A percentile compares a stretch with the other conserved stretches of the same genome.
Evolutionary conservation across 1,140 invertebrate species (phyloP).

Genomic region (Portunus trituberculatus): DNA sequence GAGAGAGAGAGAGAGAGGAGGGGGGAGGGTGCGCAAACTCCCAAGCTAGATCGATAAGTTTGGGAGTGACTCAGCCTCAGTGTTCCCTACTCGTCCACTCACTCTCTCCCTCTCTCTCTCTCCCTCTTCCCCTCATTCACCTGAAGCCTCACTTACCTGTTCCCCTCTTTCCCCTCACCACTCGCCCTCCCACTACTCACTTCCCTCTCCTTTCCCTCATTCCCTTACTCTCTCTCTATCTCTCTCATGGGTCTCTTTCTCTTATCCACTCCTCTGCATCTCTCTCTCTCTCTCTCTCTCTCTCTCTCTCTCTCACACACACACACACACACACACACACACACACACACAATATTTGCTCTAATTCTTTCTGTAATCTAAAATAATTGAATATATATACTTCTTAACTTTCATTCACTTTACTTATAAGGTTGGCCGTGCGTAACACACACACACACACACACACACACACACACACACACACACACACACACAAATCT

Average conservation of each 20-base stretch:
- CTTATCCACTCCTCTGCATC: neutral
- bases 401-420: neutral
- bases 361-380: neutral
- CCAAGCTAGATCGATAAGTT: neutral
- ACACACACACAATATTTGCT: no score
- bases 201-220: neutral
- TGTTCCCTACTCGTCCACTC: neutral
- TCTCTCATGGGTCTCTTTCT: neutral
- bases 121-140: neutral
- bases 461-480: neutral
- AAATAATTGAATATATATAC: no score
- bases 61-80: neutral
- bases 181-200: neutral
- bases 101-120: neutral
- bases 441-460: neutral
- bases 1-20: slow-evolving; percentile 18
- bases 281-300: no score
- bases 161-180: neutral
- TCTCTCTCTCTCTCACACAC: no score
- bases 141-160: neutral
- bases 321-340: no score
- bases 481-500: neutral
- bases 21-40: slow-evolving; percentile 6
- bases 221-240: neutral
- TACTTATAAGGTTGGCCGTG: neutral